Percentiles rank a stretch among this genome's conserved stretches.
Evolutionary conservation across 2,113 vertebrate species (phyloP).

Genomic region (Patagioenas fasciata): DNA sequence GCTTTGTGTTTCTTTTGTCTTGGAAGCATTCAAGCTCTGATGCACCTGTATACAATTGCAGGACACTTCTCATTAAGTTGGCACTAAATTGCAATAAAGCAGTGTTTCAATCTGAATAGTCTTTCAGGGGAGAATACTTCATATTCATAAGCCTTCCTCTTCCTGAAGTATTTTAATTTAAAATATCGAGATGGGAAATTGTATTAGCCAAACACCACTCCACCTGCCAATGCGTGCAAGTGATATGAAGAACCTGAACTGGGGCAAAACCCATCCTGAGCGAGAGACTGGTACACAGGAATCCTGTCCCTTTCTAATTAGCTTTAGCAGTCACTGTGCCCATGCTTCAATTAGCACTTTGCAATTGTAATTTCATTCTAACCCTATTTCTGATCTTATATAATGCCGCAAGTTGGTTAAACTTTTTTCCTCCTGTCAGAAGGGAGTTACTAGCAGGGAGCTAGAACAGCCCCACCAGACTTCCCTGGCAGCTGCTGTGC

Average conservation of each 20-base stretch:
- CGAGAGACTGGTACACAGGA: not conserved
- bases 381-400: not conserved
- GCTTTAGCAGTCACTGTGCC: not conserved
- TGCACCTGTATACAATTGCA: not conserved
- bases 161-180: not conserved
- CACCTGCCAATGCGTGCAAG: not conserved
- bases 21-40: not conserved
- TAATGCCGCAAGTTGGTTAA: not conserved
- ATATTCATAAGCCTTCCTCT: not conserved
- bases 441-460: not conserved
- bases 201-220: not conserved
- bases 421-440: not conserved
- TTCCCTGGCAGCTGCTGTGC: not conserved
- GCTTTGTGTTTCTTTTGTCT: not conserved
- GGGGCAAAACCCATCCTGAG: not conserved
- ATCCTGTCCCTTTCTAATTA: not conserved
- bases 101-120: not conserved
- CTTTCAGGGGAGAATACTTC: not conserved
- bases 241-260: not conserved
- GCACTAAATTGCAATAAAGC: not conserved
- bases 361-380: conserved; percentile 25
- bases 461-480: not conserved
- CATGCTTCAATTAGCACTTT: not conserved
- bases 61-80: not conserved
- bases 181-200: not conserved